These are phyloP conservation scores for Drosophila diplacantha DNA, from an alignment of 2,888 invertebrate genomes.

Conservation along the genomic window DNA sequence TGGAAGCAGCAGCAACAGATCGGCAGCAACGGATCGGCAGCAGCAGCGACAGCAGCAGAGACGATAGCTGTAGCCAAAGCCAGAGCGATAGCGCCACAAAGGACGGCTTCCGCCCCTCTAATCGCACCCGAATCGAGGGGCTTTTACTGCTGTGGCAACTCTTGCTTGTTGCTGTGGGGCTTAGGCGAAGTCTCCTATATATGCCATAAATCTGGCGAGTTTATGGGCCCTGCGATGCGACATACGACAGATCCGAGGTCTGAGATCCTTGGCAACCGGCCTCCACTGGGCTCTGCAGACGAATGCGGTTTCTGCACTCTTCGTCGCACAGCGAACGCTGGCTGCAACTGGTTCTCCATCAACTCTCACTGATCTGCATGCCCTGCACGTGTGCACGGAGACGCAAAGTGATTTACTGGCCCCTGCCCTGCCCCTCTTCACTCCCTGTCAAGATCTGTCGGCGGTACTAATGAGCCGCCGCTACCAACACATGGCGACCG, in stretches of 20 bases:
- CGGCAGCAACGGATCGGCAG: conserved; percentile 11
- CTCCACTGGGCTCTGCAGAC: conserved; percentile 50
- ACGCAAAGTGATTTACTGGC: conserved; percentile 51
- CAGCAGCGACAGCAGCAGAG: conserved; percentile 18
- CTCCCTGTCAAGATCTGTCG: conserved; percentile 46
- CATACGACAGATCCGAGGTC: conserved; percentile 2
- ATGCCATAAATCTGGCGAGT: conserved; percentile 12
- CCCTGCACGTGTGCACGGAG: conserved; percentile 45
- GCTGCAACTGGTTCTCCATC: conserved; percentile 53
- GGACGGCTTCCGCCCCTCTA: conserved; percentile 48
- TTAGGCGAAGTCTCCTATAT: neutral
- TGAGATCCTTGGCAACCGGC: conserved; percentile 48
- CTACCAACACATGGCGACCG: conserved; percentile 57
- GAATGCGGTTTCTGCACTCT: conserved; percentile 19
- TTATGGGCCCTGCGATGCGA: conserved; percentile 14
- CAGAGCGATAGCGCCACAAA: conserved; percentile 35
- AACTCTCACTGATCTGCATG: conserved; percentile 51
- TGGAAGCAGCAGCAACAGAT: neutral
- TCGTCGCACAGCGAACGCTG: conserved; percentile 10
- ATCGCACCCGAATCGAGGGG: conserved; percentile 41
- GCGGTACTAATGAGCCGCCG: conserved; percentile 53
- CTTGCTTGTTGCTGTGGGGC: conserved; percentile 11
- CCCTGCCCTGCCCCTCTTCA: conserved; percentile 22
- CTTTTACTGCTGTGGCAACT: conserved; percentile 1
- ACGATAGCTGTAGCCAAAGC: conserved; percentile 3